Evolutionary conservation across 2,113 vertebrate genomes (phyloP).

Genomic region (Hirundichthys speculiger): DNA sequence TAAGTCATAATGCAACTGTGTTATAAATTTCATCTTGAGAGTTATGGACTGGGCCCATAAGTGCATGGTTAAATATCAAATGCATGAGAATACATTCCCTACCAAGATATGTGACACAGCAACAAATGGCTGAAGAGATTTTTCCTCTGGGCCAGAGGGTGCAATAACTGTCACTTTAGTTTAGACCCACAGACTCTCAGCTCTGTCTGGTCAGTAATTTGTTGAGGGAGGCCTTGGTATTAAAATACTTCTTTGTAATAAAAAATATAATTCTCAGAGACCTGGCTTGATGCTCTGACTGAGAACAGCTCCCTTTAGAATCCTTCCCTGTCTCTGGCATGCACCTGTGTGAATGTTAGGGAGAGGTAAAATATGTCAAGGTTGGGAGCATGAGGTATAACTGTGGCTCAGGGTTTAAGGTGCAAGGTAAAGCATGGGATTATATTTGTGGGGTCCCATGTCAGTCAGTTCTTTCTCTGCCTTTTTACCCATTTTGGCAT

Average conservation of each 20-base stretch:
- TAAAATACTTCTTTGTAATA: slow-evolving; percentile 63
- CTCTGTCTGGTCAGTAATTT: slow-evolving; percentile 77
- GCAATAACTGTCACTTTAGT: slow-evolving; percentile 85
- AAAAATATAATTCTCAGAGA: slow-evolving; percentile 59
- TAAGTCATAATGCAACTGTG: slow-evolving; percentile 64
- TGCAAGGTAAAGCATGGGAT: slow-evolving; percentile 47
- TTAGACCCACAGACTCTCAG: slow-evolving; percentile 78
- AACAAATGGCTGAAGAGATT: slow-evolving; percentile 85
- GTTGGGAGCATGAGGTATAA: slow-evolving; percentile 34
- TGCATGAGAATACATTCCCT: slow-evolving; percentile 79
- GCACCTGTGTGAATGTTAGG: slow-evolving; percentile 62
- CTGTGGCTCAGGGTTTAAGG: slow-evolving; percentile 47
- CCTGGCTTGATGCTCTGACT: slow-evolving; percentile 8
- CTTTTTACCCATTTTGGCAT: slow-evolving; percentile 74
- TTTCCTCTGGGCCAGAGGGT: slow-evolving; percentile 74
- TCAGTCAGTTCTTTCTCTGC: slow-evolving; percentile 46
- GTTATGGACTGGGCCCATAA: slow-evolving; percentile 69
- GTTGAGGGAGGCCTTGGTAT: slow-evolving; percentile 67
- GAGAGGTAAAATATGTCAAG: slow-evolving; percentile 44
- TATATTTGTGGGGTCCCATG: slow-evolving; percentile 57
- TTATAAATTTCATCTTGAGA: slow-evolving; percentile 67
- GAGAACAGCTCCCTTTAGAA: slow-evolving; percentile 31
- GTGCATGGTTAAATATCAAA: slow-evolving; percentile 78
- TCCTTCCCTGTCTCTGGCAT: slow-evolving; percentile 11
- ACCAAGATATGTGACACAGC: slow-evolving; percentile 85